Conservation (phyloP, 2,113 vertebrate genomes). For the Cyprinus carpio region DNA sequence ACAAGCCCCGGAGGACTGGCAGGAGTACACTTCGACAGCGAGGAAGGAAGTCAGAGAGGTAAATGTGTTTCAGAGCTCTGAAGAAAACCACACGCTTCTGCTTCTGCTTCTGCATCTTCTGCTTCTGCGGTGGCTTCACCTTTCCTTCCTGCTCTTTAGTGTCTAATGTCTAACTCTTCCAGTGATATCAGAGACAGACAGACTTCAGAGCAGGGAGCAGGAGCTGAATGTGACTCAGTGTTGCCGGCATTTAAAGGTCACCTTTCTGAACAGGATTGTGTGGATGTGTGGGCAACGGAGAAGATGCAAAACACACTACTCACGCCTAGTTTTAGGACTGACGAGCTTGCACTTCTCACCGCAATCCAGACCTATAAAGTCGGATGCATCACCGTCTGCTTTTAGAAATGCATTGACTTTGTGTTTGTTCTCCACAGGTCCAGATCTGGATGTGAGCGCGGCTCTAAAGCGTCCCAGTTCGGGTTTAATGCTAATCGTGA, state of each 20-base stretch:
- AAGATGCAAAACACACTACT: neutral
- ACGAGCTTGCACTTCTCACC: neutral
- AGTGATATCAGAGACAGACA: neutral
- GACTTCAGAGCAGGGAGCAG: neutral
- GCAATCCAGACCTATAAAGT: neutral
- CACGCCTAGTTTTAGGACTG: neutral
- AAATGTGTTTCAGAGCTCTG: constrained; percentile 8
- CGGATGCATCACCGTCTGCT: neutral
- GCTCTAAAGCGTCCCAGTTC: constrained; percentile 58
- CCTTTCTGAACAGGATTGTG: neutral
- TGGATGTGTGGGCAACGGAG: constrained; percentile 38
- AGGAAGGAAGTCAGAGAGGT: constrained; percentile 57
- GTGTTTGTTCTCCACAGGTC: neutral
- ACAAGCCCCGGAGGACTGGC: neutral
- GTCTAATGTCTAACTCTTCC: too few species aligned
- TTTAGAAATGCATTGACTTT: neutral
- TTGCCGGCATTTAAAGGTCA: constrained; percentile 40
- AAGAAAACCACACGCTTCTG: constrained; percentile 11
- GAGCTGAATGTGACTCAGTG: constrained; percentile 32
- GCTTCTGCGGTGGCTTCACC: constrained; percentile 7
- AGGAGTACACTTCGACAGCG: constrained; percentile 17
- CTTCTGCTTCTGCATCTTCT: constrained; percentile 21
- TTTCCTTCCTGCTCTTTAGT: neutral
- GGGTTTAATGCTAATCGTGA: constrained; percentile 86
- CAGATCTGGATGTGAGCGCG: too few species aligned